Evolutionary conservation across 2,888 invertebrate species (phyloP).

Genomic region (Azorinus chamasolen): DNA sequence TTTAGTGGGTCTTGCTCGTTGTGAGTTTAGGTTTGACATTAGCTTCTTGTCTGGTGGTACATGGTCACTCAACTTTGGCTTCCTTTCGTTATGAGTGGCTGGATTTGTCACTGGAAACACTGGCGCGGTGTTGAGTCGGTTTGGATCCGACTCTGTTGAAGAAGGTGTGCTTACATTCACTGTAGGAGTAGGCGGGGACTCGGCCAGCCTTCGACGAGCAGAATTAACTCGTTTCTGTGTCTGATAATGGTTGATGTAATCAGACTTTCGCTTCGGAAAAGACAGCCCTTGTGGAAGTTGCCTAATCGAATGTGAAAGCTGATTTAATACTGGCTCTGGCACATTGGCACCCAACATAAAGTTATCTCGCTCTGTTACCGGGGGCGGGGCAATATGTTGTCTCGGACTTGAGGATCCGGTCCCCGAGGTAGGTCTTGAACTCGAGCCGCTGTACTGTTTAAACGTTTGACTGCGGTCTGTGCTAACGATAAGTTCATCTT

Average conservation of each 20-base stretch:
- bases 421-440: slow-evolving; percentile 10
- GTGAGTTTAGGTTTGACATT: neutral
- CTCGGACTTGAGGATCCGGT: slow-evolving; percentile 1
- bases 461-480: slow-evolving; percentile 9
- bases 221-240: slow-evolving; percentile 73
- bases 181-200: slow-evolving; percentile 45
- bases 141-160: neutral
- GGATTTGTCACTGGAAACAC: slow-evolving; percentile 64
- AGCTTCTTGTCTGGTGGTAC: neutral
- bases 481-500: slow-evolving; percentile 26
- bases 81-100: slow-evolving; percentile 22
- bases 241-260: slow-evolving; percentile 73
- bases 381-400: neutral
- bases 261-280: slow-evolving; percentile 71
- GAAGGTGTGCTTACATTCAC: neutral
- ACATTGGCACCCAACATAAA: slow-evolving; percentile 38
- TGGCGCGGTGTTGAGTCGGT: slow-evolving; percentile 61
- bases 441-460: neutral
- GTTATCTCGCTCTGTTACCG: slow-evolving; percentile 22
- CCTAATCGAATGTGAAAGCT: slow-evolving; percentile 19
- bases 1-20: neutral
- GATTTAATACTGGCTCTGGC: slow-evolving; percentile 6
- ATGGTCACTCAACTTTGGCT: neutral
- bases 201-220: slow-evolving; percentile 65
- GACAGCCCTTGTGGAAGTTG: slow-evolving; percentile 15